Evolutionary conservation across 1,140 invertebrate species (phyloP).

Genomic region (Philopotamus ludificatus): DNA sequence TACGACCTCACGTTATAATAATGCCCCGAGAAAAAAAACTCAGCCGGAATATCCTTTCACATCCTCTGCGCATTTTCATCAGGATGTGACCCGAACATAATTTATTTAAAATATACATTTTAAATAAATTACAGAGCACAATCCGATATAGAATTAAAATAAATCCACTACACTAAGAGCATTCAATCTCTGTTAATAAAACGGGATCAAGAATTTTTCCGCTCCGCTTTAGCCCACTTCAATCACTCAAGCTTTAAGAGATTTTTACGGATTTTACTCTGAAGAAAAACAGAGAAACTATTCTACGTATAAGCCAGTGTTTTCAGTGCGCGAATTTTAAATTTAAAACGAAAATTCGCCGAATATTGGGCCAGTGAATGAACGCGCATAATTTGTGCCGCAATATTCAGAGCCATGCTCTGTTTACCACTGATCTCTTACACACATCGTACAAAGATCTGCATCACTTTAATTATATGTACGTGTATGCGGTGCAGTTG

Average conservation of each 20-base stretch:
- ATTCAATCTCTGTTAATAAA: background rate
- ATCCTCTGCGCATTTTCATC: background rate
- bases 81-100: background rate
- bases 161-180: background rate
- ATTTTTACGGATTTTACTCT: too few relatives aligned
- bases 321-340: constrained; percentile 1
- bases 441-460: background rate
- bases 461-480: background rate
- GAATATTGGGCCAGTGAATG: background rate
- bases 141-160: background rate
- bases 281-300: too few relatives aligned
- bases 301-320: too few relatives aligned
- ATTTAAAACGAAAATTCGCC: background rate
- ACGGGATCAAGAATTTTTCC: background rate
- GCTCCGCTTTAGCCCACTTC: background rate
- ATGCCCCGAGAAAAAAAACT: too few relatives aligned
- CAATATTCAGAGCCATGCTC: background rate
- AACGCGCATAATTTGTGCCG: background rate
- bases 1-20: too few relatives aligned
- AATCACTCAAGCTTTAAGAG: background rate
- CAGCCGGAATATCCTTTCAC: background rate
- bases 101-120: too few relatives aligned
- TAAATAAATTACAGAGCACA: too few relatives aligned
- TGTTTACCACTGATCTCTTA: background rate
- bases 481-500: background rate